A percentile compares a stretch with the other conserved stretches of the same genome.
These are phyloP conservation scores for Periophthalmus magnuspinnatus DNA, from an alignment of 2,797 vertebrate genomes.

Conservation along the genomic window DNA sequence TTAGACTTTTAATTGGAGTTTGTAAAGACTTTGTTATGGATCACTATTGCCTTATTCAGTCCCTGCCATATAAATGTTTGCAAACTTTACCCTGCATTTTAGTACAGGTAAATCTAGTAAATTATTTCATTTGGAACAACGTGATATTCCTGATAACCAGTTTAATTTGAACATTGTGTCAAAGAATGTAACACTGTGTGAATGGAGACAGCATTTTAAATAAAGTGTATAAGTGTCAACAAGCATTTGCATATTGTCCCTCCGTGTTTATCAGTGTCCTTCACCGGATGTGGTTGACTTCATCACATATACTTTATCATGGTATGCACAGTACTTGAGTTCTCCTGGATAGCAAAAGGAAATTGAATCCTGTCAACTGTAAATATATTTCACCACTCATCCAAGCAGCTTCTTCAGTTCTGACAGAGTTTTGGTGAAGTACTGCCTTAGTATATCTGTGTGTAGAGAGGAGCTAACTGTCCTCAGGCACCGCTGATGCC, in stretches of 20 bases:
- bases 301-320: too few relatives aligned
- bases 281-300: too few relatives aligned
- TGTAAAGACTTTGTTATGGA: constrained; percentile 9
- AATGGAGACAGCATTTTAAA: constrained; percentile 1
- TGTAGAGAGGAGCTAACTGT: too few relatives aligned
- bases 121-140: background rate
- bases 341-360: too few relatives aligned
- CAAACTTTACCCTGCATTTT: background rate
- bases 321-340: too few relatives aligned
- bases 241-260: background rate
- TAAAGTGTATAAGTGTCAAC: constrained; percentile 13
- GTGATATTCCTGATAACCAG: background rate
- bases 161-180: background rate
- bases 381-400: too few relatives aligned
- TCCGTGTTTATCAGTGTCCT: background rate
- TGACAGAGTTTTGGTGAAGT: too few relatives aligned
- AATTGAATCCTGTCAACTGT: too few relatives aligned
- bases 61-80: constrained; percentile 11
- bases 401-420: too few relatives aligned
- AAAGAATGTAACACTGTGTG: constrained; percentile 8
- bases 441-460: too few relatives aligned
- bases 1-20: background rate
- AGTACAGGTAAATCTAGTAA: background rate
- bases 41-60: constrained; percentile 51
- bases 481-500: too few relatives aligned